Base-by-base conservation (phyloP, 2,113 vertebrate genomes). In the Noturus placidus region DNA sequence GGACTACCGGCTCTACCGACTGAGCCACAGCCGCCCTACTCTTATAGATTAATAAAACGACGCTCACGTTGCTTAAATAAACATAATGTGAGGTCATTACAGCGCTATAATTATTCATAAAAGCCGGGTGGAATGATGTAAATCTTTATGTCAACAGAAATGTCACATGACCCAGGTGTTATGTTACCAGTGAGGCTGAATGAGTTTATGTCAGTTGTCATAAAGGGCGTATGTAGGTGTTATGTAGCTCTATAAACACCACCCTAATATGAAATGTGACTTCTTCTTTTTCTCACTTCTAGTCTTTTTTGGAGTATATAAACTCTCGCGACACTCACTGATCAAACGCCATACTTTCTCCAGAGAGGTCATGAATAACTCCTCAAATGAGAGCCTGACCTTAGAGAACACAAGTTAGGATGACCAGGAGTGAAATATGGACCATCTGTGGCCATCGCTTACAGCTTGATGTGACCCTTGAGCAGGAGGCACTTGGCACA, bases 401-500 rank as follows among this genome's bases (percentile, higher is more conserved):
- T 54, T 14, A 88, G 93, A 81, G 67, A 86, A 90, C 85, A 74
- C 77, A 85, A 90, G 84, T 69, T 69, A 88, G 82, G 86, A 85
- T 87, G 82, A 91, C 87, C 89, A 87, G 87, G 84, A 89, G 92
- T 92, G 92, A 93, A 92, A 93, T 91, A 93, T 92, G 88, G 92
- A 86, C 94, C 91, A 93, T 92, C 92, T 94, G 94, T 92, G 92
- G 89, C 85, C 86, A 92, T 87, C 72, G 82, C 91, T 90, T 91
- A 87, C 85, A 90, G 88, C 89, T 89, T 86, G 91, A 91, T 89
- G 56, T 92, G 91, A 93, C 92, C 92, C 89, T 61, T 90, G 78
- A 89, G 92, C 88, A 90, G 90, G 86, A 89, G 90, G 89, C 91
- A 83, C 80, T 87, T 89, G 90, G 89, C 90, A 92, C 91, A 90